Conservation (phyloP, 1,140 invertebrate species). For the Penaeus vannamei region DNA sequence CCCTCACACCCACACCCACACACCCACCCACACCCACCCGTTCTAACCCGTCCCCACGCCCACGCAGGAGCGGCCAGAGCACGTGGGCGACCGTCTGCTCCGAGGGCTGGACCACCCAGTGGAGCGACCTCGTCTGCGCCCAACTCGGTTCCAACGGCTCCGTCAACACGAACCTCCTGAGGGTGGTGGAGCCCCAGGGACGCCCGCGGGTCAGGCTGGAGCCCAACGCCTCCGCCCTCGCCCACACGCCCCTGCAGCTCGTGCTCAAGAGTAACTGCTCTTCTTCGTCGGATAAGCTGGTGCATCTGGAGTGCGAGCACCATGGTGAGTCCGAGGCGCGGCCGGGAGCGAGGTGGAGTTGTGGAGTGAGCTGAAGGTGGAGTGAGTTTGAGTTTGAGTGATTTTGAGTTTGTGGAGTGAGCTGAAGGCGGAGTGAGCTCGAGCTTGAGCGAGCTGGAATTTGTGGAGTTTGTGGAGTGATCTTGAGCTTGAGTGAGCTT, state of each 20-base stretch:
- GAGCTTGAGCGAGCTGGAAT: too few relatives aligned
- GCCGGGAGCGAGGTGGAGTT: too few relatives aligned
- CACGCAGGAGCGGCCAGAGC: conserved; percentile 38
- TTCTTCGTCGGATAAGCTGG: conserved; percentile 40
- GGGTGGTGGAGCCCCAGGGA: conserved; percentile 40
- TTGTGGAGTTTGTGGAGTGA: too few relatives aligned
- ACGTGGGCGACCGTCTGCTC: conserved; percentile 47
- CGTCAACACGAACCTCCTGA: conserved; percentile 40
- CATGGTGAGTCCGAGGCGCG: conserved; percentile 1
- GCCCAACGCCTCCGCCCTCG: not conserved
- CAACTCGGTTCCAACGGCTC: conserved; percentile 27
- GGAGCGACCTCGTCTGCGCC: conserved; percentile 48
- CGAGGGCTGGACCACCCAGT: conserved; percentile 52
- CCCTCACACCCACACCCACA: too few relatives aligned
- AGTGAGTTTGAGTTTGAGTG: too few relatives aligned
- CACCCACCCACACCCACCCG: too few relatives aligned
- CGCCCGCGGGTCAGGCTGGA: conserved; percentile 37
- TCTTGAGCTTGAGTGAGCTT: too few relatives aligned
- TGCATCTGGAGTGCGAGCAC: conserved; percentile 46
- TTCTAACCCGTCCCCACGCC: too few relatives aligned
- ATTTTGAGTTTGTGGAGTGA: too few relatives aligned
- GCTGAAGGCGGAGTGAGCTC: too few relatives aligned
- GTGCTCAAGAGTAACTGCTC: conserved; percentile 40
- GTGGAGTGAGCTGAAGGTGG: too few relatives aligned
- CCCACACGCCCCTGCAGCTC: conserved; percentile 37